Base-by-base conservation (phyloP, 2,888 invertebrate genomes). In the Microplitis manilae region DNA sequence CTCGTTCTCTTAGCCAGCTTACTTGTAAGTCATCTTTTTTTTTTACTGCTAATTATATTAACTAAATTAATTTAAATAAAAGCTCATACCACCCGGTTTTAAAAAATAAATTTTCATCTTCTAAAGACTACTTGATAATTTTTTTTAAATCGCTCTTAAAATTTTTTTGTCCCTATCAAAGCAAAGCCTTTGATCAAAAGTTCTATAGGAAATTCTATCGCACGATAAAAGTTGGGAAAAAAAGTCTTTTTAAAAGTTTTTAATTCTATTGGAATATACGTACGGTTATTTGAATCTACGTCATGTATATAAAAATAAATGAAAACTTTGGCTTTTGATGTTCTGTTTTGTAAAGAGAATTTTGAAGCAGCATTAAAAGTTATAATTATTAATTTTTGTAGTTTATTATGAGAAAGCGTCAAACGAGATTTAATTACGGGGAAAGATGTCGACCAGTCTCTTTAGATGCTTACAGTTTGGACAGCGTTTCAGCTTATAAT, bases 371-470 rank as follows among this genome's bases (percentile, higher is more conserved):
- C 1, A 4, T 50, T 50, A 50, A 13, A 13, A 50, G 50, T 13
- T 50, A 13, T 50, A 50, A 50, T 50, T 50, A 50, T 50, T 50
- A 50, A 50, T 50, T 2, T 67, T 73, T 70, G 20, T 90, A 96
- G 94, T 91, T 96, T 83, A 92, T 97, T 62, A 95, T 96, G 90
- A 93, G 95, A 73, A 95, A 96, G 83, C 93, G 96, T 6, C 95
- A 96, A 78, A 94, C 95, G 80, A 94, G 95, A 15, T 94, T 95
- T 83, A 94, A 94, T 82, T 96, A 96, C 86, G 96, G 96, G 0
- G 96, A 96, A 90, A 93, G 96, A 75, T 97, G 97, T 86, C 95
- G 95, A 0, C 97, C 97, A 0, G 96, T 97, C 0, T 95, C 96
- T 20, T 90, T 97, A 84, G 97, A 97, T 86, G 96, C 96, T 9